These are phyloP conservation scores for Macheiramphus alcinus DNA, from an alignment of 2,113 vertebrate species.

Conservation along the genomic window DNA sequence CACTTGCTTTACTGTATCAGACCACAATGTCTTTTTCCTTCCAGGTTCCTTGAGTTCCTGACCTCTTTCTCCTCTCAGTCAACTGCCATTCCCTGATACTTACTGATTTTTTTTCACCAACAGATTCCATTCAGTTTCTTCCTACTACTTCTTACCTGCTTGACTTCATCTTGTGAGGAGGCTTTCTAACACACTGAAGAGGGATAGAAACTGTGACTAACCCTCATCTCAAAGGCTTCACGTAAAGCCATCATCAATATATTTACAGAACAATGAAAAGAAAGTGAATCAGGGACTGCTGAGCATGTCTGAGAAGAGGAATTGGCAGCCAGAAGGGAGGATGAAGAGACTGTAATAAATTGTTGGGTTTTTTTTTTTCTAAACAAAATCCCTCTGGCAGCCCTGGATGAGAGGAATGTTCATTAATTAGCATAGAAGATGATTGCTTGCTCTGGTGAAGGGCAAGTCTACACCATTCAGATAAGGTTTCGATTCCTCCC, in stretches of 20 bases:
- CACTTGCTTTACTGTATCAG: neutral
- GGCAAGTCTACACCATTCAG: neutral
- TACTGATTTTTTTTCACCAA: neutral
- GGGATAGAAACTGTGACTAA: neutral
- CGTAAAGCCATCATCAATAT: neutral
- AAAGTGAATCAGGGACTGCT: neutral
- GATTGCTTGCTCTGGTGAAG: neutral
- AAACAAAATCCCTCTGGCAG: neutral
- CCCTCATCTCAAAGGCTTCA: neutral
- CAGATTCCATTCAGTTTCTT: neutral
- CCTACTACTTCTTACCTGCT: neutral
- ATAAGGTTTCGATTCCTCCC: neutral
- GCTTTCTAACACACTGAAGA: neutral
- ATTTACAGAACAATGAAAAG: neutral
- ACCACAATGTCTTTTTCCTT: neutral
- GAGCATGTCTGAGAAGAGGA: neutral
- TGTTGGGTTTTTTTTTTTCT: neutral
- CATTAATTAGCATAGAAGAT: slow-evolving; percentile 17
- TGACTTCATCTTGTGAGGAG: neutral
- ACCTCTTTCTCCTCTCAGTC: neutral
- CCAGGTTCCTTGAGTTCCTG: neutral
- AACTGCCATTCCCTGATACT: neutral
- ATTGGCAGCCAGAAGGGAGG: neutral
- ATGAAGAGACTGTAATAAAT: neutral
- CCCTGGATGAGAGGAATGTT: neutral